Percentiles rank a stretch among this genome's conserved stretches.
These are phyloP conservation scores for Papilio helenus DNA, from an alignment of 1,140 invertebrate species.

Conservation along the genomic window DNA sequence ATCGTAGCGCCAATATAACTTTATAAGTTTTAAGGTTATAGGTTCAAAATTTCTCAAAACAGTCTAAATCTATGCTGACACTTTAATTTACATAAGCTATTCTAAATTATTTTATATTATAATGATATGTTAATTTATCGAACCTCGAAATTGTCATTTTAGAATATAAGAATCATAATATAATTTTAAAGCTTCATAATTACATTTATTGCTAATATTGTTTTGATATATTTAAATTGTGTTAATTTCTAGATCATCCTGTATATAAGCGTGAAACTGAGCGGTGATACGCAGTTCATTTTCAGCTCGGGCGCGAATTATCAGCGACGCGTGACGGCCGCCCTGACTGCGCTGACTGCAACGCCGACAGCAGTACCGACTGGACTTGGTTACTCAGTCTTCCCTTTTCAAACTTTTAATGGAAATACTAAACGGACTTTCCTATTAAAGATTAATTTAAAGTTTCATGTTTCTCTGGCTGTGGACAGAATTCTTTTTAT, in stretches of 20 bases:
- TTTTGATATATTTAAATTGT: background rate
- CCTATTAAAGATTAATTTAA: constrained; percentile 25
- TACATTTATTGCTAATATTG: constrained; percentile 41
- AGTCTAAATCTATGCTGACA: too few relatives aligned
- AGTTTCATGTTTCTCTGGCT: background rate
- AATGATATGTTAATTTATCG: background rate
- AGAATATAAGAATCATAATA: background rate
- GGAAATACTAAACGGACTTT: background rate
- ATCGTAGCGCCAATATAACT: too few relatives aligned
- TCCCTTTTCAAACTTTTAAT: constrained; percentile 9
- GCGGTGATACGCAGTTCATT: constrained; percentile 66
- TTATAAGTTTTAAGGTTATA: too few relatives aligned
- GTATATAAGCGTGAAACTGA: constrained; percentile 50
- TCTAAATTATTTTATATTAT: background rate
- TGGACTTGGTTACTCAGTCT: background rate
- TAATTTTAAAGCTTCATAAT: background rate
- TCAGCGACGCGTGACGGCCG: constrained; percentile 64
- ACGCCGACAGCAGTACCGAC: background rate
- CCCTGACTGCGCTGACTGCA: constrained; percentile 17
- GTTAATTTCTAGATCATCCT: constrained; percentile 46
- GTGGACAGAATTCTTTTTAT: background rate
- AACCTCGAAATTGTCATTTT: background rate
- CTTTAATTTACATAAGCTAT: background rate
- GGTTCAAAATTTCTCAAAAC: too few relatives aligned
- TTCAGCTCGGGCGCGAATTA: constrained; percentile 59